These are phyloP conservation scores for Halcyon leucocephala DNA, from an alignment of 2,797 vertebrate genomes.

Conservation along the genomic window DNA sequence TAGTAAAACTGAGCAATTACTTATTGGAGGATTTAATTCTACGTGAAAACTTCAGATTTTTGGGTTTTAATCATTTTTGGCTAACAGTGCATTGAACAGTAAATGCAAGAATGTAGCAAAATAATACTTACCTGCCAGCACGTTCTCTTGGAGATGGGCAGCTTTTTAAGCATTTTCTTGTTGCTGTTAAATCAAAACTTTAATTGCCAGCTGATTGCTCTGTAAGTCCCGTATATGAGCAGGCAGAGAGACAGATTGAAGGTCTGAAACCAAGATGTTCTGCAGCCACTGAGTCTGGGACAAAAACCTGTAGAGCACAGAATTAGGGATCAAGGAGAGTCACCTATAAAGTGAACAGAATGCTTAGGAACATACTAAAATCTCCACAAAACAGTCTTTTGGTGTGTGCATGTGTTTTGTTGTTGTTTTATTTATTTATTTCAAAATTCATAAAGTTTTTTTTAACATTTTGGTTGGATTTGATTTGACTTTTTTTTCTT, in stretches of 20 bases:
- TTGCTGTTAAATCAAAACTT: neutral
- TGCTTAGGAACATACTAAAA: neutral
- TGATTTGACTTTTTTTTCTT: constrained; percentile 21
- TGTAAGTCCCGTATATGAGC: neutral
- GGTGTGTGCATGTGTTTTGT: constrained; percentile 65
- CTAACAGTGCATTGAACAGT: neutral
- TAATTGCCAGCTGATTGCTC: neutral
- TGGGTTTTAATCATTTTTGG: neutral
- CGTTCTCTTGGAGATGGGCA: neutral
- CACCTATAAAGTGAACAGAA: neutral
- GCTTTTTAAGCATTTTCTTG: neutral
- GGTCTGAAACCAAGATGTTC: neutral
- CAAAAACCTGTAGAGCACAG: neutral
- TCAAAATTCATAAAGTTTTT: constrained; percentile 23
- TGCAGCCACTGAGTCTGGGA: neutral
- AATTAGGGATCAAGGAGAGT: neutral
- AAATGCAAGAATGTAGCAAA: neutral
- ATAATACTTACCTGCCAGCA: neutral
- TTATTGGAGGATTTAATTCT: neutral
- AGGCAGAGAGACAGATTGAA: neutral
- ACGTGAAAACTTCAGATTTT: neutral
- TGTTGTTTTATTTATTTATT: constrained; percentile 7
- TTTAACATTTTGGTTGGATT: constrained; percentile 51
- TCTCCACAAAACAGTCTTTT: constrained; percentile 28
- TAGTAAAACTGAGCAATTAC: neutral